Evolutionary conservation across 2,113 vertebrate genomes (phyloP).

Genomic region (Onychorhynchus coronatus): DNA sequence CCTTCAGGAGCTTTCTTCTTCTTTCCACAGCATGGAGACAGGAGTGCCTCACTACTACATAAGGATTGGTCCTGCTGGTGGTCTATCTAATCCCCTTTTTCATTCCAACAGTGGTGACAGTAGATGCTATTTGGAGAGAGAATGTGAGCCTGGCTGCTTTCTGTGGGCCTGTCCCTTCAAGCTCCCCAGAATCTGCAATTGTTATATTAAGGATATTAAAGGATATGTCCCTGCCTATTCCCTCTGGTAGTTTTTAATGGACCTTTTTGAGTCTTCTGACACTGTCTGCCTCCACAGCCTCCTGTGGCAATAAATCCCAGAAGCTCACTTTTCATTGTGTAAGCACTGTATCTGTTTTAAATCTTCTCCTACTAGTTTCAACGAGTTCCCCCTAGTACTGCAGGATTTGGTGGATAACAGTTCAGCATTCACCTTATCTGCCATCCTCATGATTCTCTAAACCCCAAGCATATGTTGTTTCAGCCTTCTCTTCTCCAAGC

Average conservation of each 20-base stretch:
- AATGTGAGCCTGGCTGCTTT: background rate
- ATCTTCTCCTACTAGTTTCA: slow-evolving; percentile 34
- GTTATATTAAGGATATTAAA: slow-evolving; percentile 25
- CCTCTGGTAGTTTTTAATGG: slow-evolving; percentile 20
- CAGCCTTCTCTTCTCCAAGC: background rate
- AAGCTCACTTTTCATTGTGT: slow-evolving; percentile 28
- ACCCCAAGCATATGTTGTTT: background rate
- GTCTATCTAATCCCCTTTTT: background rate
- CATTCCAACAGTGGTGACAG: background rate
- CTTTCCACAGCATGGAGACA: background rate
- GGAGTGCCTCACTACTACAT: background rate
- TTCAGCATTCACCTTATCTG: background rate
- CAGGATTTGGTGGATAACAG: background rate
- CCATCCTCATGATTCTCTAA: background rate
- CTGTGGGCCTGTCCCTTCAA: background rate
- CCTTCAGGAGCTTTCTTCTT: background rate
- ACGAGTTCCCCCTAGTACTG: background rate
- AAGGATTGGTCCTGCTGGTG: background rate
- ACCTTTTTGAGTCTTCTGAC: slow-evolving; percentile 17
- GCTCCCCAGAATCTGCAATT: slow-evolving; percentile 1
- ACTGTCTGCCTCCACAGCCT: background rate
- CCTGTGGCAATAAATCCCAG: slow-evolving; percentile 48
- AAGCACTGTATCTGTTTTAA: slow-evolving; percentile 51
- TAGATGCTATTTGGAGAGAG: background rate
- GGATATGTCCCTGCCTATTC: slow-evolving; percentile 16